phyloP scores from a whole-genome alignment of 2,888 invertebrate genomes.

The Rhaphigaster nebulosa region DNA sequence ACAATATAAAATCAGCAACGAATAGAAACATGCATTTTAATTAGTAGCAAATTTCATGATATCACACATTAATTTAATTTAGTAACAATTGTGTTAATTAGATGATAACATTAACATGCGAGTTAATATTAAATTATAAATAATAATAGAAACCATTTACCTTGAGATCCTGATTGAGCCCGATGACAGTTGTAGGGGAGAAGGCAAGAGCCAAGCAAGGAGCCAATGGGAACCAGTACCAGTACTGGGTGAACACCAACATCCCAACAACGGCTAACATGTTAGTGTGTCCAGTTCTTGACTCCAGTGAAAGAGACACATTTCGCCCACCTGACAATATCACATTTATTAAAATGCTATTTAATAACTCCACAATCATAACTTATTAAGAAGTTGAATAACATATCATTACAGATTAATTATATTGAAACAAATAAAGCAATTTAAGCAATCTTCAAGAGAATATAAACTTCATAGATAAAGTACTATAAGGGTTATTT shows the following conservation, averaged over 20 bases:
- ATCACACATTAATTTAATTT: neutral
- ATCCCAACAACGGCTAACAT: constrained; percentile 97
- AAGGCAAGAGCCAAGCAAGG: constrained; percentile 96
- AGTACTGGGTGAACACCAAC: constrained; percentile 97
- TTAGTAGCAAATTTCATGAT: too few relatives aligned
- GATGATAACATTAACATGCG: neutral
- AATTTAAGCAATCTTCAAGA: neutral
- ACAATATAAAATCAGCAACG: too few relatives aligned
- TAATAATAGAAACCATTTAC: neutral
- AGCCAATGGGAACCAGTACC: constrained; percentile 99
- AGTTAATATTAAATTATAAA: neutral
- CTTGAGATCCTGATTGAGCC: constrained; percentile 90
- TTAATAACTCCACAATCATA: constrained; percentile 12
- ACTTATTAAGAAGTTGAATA: neutral
- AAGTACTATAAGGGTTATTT: too few relatives aligned
- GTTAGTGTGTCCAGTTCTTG: constrained; percentile 96
- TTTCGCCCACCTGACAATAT: constrained; percentile 83
- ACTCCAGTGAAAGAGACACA: constrained; percentile 94
- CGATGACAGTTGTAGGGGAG: constrained; percentile 95
- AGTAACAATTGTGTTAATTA: neutral
- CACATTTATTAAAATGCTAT: neutral
- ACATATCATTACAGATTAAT: neutral
- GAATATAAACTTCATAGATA: too few relatives aligned
- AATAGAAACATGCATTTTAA: too few relatives aligned
- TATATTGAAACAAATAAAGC: neutral